phyloP scores from a whole-genome alignment of 1,140 invertebrate genomes.

The Lepidurus apus region DNA sequence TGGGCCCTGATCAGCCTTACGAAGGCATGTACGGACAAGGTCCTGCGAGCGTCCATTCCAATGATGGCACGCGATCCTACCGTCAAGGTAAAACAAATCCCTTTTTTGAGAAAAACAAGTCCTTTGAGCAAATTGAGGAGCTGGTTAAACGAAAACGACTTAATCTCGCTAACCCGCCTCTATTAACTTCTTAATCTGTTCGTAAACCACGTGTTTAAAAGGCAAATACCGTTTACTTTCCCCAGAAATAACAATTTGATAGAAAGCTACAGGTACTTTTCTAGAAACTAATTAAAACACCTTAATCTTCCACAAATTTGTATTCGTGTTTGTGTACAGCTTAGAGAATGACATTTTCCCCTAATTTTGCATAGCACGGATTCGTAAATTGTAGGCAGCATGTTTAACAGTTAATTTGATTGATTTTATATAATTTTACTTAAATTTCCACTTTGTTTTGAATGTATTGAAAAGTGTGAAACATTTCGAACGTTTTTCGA shows the following conservation, averaged over 20 bases:
- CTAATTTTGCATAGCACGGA: too few relatives aligned
- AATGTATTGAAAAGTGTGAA: not conserved
- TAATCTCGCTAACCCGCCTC: not conserved
- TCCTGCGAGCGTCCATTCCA: conserved; percentile 71
- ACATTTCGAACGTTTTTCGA: too few relatives aligned
- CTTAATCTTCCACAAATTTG: too few relatives aligned
- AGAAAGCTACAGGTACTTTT: too few relatives aligned
- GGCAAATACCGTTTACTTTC: too few relatives aligned
- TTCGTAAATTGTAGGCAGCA: conserved; percentile 24
- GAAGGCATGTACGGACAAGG: conserved; percentile 73
- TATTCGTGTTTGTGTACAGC: too few relatives aligned
- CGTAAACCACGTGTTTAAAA: too few relatives aligned
- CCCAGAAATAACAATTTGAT: too few relatives aligned
- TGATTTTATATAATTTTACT: not conserved
- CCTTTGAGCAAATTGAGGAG: not conserved
- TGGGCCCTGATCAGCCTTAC: conserved; percentile 85
- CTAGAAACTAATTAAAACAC: too few relatives aligned
- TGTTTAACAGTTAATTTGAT: not conserved
- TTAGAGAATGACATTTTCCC: too few relatives aligned
- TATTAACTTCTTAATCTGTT: too few relatives aligned
- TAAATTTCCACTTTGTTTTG: not conserved
- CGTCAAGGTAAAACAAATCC: conserved; percentile 62
- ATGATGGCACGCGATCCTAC: conserved; percentile 60
- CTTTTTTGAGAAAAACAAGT: not conserved
- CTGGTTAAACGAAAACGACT: not conserved